Conservation (phyloP, 2,113 vertebrate genomes). For the Pangasianodon gigas region DNA sequence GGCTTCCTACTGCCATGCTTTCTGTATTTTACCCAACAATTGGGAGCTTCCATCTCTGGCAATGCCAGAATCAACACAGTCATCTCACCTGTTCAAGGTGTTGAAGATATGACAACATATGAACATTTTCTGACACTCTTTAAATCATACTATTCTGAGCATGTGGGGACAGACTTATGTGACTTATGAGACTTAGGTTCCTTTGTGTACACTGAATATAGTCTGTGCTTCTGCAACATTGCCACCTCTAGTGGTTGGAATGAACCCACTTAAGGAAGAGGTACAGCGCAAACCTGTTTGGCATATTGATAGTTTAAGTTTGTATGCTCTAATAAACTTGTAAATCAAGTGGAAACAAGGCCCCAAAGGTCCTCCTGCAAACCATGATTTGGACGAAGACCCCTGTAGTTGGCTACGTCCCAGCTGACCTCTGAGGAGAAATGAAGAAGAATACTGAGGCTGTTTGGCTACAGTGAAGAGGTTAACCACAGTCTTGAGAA, state of each 20-base stretch:
- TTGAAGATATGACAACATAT: background rate
- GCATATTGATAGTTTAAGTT: background rate
- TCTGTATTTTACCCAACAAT: background rate
- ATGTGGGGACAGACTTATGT: too few species aligned
- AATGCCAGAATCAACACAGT: background rate
- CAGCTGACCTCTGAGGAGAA: background rate
- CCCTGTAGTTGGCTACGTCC: background rate
- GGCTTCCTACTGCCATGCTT: background rate
- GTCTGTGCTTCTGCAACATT: too few species aligned
- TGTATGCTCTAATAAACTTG: background rate
- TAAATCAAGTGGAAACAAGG: background rate
- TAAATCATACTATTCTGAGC: too few species aligned
- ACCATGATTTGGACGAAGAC: background rate
- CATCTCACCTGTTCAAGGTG: background rate
- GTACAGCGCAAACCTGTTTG: background rate
- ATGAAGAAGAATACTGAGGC: background rate
- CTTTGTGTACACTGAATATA: too few species aligned
- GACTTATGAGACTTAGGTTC: too few species aligned
- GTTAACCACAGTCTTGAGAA: background rate
- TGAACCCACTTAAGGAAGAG: too few species aligned
- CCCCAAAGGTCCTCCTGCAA: background rate
- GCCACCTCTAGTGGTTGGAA: too few species aligned
- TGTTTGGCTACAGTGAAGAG: background rate
- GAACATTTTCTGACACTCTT: too few species aligned
- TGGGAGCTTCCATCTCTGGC: background rate